Evolutionary conservation across 2,888 invertebrate species (phyloP), one percentile per base, ranked within the genome.

Genomic region (Micropterix aruncella): DNA sequence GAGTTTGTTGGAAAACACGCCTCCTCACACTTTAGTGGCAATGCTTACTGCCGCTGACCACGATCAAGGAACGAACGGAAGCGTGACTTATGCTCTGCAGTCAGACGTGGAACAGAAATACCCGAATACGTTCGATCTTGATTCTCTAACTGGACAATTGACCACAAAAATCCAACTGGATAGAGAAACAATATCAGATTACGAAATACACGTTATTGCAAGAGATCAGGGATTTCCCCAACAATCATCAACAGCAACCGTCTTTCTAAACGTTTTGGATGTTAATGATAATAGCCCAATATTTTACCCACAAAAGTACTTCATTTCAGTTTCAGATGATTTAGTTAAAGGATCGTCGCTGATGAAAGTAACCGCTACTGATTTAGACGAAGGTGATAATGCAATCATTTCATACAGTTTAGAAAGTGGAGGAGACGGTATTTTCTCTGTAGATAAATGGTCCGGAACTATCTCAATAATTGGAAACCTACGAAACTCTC

Each of bases 31-130:
- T 51, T 70, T 89, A 53, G 82, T 93, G 17, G 80, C 90, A 1
- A 84, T 86, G 63, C 63, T 93, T 43, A 83, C 86, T 18, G 92
- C 93, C 16, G 78, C 84, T 4, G 93, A 94, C 69, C 86, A 88
- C 61, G 93, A 94, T 65, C 90, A 91, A 63, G 92, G 92, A 19
- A 89, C 91, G 3, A 93, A 93, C 65, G 92, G 93, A 19, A 90
- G 89, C 55, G 84, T 93, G 16, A 83, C 87, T 14, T 92, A 90
- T 60, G 77, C 77, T 52, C 66, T 93, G 45, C 83, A 89, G 55
- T 75, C 84, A 2, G 80, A 80, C 52, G 84, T 87, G 12, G 76
- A 81, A 50, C 78, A 83, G 54, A 77, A 79, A 55, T 90, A 91
- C 61, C 86, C 88, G n/a, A 82, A 84, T 53, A 82, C 84, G 44